Conservation (phyloP, 2,888 invertebrate species). For the Agelastica alni region DNA sequence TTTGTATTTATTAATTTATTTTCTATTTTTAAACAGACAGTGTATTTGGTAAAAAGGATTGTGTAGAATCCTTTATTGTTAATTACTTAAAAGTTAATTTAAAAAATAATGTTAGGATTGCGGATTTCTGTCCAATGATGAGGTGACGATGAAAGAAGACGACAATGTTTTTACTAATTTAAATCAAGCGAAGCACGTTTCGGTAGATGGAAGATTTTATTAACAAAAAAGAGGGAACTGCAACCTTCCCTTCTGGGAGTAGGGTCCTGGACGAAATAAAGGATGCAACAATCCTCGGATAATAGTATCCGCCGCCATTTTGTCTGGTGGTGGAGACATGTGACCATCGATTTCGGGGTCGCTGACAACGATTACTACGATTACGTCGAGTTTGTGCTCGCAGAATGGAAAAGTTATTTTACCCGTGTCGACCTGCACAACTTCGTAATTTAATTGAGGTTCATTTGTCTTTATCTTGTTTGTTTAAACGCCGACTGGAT, state of each 20-base stretch:
- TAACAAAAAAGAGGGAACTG: background rate
- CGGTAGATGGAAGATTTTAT: background rate
- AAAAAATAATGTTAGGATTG: no score
- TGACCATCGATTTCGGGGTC: slow-evolving; percentile 50
- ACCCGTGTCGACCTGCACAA: slow-evolving; percentile 1
- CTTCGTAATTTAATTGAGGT: slow-evolving; percentile 3
- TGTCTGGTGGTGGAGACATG: slow-evolving; percentile 55
- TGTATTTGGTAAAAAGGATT: no score
- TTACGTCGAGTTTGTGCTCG: slow-evolving; percentile 10
- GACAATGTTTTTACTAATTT: no score
- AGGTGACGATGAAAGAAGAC: no score
- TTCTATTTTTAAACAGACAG: no score
- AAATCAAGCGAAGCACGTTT: no score
- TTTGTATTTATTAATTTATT: no score
- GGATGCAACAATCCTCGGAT: slow-evolving; percentile 27
- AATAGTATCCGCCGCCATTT: slow-evolving; percentile 49
- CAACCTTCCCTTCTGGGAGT: background rate
- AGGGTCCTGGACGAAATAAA: slow-evolving; percentile 11
- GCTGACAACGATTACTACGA: slow-evolving; percentile 16
- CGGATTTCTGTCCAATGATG: no score
- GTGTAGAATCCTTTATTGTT: no score
- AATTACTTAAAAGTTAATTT: no score
- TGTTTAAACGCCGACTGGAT: no score
- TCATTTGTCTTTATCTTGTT: slow-evolving; percentile 20
- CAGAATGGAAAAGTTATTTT: slow-evolving; percentile 11